phyloP scores from a whole-genome alignment of 2,113 vertebrate species.

The Forbesichthys agassizii region DNA sequence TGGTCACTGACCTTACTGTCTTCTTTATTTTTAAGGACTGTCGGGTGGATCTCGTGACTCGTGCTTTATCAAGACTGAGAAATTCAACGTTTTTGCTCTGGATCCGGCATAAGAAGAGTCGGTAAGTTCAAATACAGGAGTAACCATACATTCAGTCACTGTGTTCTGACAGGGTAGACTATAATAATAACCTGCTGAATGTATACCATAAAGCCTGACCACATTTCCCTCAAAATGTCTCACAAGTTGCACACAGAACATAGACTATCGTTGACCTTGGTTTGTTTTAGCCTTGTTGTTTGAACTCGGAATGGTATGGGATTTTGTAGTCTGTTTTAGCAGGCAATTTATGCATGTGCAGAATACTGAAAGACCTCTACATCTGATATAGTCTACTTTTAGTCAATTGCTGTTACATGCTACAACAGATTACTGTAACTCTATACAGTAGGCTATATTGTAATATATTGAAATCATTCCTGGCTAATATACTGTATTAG shows the following conservation, averaged over 20 bases:
- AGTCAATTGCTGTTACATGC: neutral
- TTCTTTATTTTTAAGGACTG: slow-evolving; percentile 50
- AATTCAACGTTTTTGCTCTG: slow-evolving; percentile 50
- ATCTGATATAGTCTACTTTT: neutral
- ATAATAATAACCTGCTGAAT: neutral
- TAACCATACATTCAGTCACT: slow-evolving; percentile 49
- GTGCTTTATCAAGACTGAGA: slow-evolving; percentile 45
- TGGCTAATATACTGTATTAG: too few species aligned
- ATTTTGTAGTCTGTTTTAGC: neutral
- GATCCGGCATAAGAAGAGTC: slow-evolving; percentile 55
- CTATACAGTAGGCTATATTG: slow-evolving; percentile 35
- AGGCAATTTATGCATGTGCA: neutral
- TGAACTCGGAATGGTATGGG: neutral
- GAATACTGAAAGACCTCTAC: neutral
- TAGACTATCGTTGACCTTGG: slow-evolving; percentile 1
- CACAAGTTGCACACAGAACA: slow-evolving; percentile 40
- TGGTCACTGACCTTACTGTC: slow-evolving; percentile 31
- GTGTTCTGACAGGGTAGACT: too few species aligned
- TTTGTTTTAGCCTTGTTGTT: slow-evolving; percentile 25
- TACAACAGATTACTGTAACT: neutral
- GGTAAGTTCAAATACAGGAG: slow-evolving; percentile 59
- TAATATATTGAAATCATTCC: slow-evolving; percentile 25
- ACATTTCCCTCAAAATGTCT: slow-evolving; percentile 30
- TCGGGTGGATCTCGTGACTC: slow-evolving; percentile 52
- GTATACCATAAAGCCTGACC: too few species aligned